Evolutionary conservation across 2,888 invertebrate genomes (phyloP), one percentile per base, ranked within the genome.

Genomic region (Cataglyphis altisquamis): DNA sequence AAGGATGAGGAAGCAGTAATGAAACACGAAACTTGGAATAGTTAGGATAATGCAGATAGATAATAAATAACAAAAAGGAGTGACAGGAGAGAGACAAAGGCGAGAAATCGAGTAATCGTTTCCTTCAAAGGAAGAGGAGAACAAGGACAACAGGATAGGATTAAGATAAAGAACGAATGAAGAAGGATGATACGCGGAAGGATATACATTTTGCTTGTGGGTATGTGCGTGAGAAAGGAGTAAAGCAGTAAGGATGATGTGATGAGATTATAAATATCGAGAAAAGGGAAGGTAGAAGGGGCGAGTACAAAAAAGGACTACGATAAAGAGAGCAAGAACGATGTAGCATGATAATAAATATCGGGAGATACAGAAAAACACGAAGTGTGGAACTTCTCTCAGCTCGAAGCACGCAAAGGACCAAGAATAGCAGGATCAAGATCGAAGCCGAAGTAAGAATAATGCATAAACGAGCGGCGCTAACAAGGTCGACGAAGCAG

Each of bases 371-470:
- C 45, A 78, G 57, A 45, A 78, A 78, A 70, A 78, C 57, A 78
- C 68, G 74, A 21, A 45, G 32, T 18, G 39, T 25, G 73, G 41
- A 57, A 57, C 32, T 41, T 72, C 29, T 70, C 45, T 72, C 45
- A n/a, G 57, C 48, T 60, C 74, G 74, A 72, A 78, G 78, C 32
- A 78, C 72, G 78, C 60, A 72, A 60, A 60, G 60, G 52, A 45
- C 32, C 74, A 45, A 72, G 73, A 60, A 78, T 78, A 78, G 74
- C 73, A 78, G 78, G 73, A 78, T 78, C 78, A 78, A 78, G 78
- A 78, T 78, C 78, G 78, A 45, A 70, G 74, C 18, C 73, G 78
- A 78, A 78, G 78, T 36, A 60, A 72, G 73, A 78, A 78, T 78
- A 78, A 78, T 78, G 78, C 57, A 72, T 57, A 73, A 78, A 73